Percentiles rank a stretch among this genome's conserved stretches.
phyloP scores from a whole-genome alignment of 2,888 invertebrate genomes.

The Chymomyza caudatula region DNA sequence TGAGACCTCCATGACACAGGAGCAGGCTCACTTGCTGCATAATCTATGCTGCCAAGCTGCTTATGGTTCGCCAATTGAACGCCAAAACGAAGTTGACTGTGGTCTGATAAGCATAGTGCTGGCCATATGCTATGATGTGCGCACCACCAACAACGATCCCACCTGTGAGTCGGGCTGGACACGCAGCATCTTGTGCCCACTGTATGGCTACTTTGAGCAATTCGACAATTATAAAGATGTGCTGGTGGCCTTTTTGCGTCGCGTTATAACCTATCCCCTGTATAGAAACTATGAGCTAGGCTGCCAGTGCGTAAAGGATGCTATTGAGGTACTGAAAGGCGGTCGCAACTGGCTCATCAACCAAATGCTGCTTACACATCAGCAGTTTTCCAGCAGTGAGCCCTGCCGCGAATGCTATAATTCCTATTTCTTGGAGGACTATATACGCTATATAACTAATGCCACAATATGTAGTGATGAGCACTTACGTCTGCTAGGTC shows the following conservation, averaged over 20 bases:
- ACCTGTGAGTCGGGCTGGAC: conserved; percentile 77
- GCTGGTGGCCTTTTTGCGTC: conserved; percentile 73
- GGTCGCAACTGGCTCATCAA: conserved; percentile 73
- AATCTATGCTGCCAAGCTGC: conserved; percentile 60
- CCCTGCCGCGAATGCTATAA: conserved; percentile 65
- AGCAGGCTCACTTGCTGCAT: conserved; percentile 69
- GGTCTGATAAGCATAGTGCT: conserved; percentile 74
- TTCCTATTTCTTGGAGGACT: conserved; percentile 71
- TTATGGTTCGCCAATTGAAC: conserved; percentile 35
- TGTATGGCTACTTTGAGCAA: conserved; percentile 73
- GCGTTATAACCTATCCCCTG: conserved; percentile 74
- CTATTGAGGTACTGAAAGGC: conserved; percentile 69
- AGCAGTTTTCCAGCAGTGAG: conserved; percentile 58
- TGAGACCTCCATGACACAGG: conserved; percentile 63
- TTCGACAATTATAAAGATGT: conserved; percentile 68
- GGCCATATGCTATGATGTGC: conserved; percentile 76
- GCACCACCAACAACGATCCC: conserved; percentile 73
- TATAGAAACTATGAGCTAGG: conserved; percentile 76
- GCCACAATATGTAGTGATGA: conserved; percentile 46
- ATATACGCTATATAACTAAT: conserved; percentile 70
- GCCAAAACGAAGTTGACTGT: conserved; percentile 69
- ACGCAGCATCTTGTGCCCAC: conserved; percentile 72
- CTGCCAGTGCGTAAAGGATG: conserved; percentile 70
- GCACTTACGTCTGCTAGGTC: conserved; percentile 67
- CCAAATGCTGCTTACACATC: conserved; percentile 70